Evolutionary conservation across 23 tunicate genomes (phyloP).

Genomic region (Halocynthia aurantium): DNA sequence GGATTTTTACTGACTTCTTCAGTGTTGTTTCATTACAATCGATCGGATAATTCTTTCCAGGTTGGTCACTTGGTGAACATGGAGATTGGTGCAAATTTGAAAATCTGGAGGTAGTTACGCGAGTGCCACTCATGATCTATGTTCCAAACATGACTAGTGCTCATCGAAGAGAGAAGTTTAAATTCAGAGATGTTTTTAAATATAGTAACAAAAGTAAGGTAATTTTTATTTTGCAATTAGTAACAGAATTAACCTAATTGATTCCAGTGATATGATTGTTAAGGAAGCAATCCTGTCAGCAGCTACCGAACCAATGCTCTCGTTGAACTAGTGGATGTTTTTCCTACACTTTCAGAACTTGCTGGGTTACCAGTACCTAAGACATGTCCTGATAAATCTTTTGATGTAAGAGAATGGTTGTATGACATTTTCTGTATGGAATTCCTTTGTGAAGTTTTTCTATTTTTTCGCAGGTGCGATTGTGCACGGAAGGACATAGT

Average conservation of each 20-base stretch:
- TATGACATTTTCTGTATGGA: neutral
- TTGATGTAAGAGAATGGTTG: slow-evolving; percentile 20
- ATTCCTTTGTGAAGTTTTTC: neutral
- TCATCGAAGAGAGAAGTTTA: neutral
- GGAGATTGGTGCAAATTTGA: slow-evolving; percentile 90
- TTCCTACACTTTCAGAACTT: slow-evolving; percentile 68
- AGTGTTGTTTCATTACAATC: no score
- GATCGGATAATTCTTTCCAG: slow-evolving; percentile 10
- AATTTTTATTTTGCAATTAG: neutral
- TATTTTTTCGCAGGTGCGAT: slow-evolving; percentile 16
- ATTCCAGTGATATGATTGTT: neutral
- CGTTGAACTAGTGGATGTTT: slow-evolving; percentile 80
- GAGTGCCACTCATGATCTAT: slow-evolving; percentile 68
- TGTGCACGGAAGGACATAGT: slow-evolving; percentile 88
- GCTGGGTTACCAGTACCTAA: slow-evolving; percentile 32
- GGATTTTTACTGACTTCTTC: no score
- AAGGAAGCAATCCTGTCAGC: neutral
- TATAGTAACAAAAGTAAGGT: slow-evolving; percentile 19
- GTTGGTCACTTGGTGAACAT: slow-evolving; percentile 94
- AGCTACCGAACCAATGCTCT: slow-evolving; percentile 38
- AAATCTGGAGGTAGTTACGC: slow-evolving; percentile 79
- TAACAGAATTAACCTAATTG: neutral
- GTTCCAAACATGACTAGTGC: slow-evolving; percentile 45
- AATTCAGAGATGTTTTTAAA: slow-evolving; percentile 6
- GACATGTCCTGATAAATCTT: slow-evolving; percentile 49